Evolutionary conservation across 2,888 invertebrate genomes (phyloP).

Genomic region (Balanococcus diminutus): DNA sequence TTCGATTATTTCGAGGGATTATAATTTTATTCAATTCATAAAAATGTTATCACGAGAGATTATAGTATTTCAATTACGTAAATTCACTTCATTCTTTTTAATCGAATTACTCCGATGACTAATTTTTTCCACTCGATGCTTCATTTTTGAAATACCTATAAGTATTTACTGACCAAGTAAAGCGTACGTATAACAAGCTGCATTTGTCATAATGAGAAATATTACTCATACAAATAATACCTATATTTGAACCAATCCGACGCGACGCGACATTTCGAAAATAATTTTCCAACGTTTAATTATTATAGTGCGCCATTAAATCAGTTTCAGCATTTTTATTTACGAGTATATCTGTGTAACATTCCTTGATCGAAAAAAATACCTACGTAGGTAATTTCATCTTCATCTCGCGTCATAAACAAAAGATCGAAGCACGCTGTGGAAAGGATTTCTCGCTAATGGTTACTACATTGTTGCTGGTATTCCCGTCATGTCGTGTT

Average conservation of each 20-base stretch:
- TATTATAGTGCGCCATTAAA: background rate
- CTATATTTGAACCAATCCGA: background rate
- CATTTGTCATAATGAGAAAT: background rate
- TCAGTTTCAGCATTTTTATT: too few relatives aligned
- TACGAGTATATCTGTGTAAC: background rate
- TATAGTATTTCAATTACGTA: background rate
- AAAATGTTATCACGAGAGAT: background rate
- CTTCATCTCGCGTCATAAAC: background rate
- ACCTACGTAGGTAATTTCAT: background rate
- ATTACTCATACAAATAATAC: background rate
- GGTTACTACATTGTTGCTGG: background rate
- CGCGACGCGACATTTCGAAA: background rate
- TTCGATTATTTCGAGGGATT: too few relatives aligned
- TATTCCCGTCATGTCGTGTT: background rate
- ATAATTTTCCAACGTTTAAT: constrained; percentile 8
- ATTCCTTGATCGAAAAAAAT: background rate
- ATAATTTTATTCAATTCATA: background rate
- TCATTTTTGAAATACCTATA: too few relatives aligned
- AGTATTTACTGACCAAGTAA: too few relatives aligned
- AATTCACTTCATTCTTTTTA: background rate
- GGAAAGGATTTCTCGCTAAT: background rate
- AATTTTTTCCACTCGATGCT: too few relatives aligned
- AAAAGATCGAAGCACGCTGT: background rate
- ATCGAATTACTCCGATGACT: background rate
- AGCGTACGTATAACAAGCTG: background rate